Evolutionary conservation across 1,140 invertebrate genomes (phyloP), one percentile per base, ranked within the genome.

Genomic region (Aphis gossypii): DNA sequence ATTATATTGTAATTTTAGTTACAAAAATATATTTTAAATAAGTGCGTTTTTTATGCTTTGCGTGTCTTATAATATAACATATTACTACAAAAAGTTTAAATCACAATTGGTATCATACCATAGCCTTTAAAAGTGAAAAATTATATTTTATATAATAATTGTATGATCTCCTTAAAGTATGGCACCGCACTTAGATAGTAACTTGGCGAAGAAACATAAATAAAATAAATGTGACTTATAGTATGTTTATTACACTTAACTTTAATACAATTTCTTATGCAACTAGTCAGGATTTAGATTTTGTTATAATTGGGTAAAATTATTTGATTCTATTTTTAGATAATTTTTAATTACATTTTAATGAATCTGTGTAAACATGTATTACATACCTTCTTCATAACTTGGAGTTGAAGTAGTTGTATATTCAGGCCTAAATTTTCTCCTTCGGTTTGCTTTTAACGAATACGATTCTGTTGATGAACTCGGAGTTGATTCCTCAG

Each of bases 381-480:
- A 91, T 38, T 25, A n/a, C 44, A 23, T 56, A 93, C 92, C 92
- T 93, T 93, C 92, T 44, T 93, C 76, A 23, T 92, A 82, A 23
- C 21, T 92, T 30, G 46, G 14, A 35, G 90, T 76, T 41, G 76
- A 48, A 38, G 76, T 54, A 56, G 92, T 86, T 54, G 92, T 93
- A 30, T 93, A 93, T 56, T 93, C 92, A 6, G 92, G 92, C 18
- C 92, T 93, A 44, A 93, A 93, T 44, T 93, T 93, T 44, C 92
- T 93, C 25, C 92, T 86, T 56, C 92, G 46, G n/a, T 93, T 83
- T 7, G 25, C 23, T 86, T 93, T 93, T 84, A 23, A 48, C 14
- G 35, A 35, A 9, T 93, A 93, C 20, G 92, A 86, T 93, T 93
- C 92, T 41, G 92, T 93, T n/a, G 91, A 41, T 41, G 82, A 44